phyloP scores from a whole-genome alignment of 2,113 vertebrate species.

The Turnix velox region DNA sequence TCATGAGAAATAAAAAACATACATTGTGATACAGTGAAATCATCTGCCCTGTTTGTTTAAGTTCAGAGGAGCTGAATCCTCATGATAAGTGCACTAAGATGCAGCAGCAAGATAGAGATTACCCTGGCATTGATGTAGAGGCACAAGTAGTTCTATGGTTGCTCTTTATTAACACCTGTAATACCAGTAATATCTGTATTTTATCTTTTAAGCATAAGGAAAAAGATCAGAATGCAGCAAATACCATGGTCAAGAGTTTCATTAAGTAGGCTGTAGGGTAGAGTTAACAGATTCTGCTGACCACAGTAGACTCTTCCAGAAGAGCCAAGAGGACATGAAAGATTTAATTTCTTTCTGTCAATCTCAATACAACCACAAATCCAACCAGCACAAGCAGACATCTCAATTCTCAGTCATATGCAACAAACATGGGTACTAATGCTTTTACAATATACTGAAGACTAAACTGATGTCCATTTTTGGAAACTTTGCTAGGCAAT shows the following conservation, averaged over 20 bases:
- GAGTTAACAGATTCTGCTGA: too few species aligned
- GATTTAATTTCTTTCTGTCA: background rate
- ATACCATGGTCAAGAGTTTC: background rate
- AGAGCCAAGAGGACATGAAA: background rate
- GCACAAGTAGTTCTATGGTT: background rate
- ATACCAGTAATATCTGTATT: background rate
- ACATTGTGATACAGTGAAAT: background rate
- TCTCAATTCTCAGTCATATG: background rate
- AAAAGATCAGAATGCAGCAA: background rate
- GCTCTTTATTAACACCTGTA: background rate
- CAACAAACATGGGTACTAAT: accelerated
- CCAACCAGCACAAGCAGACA: background rate
- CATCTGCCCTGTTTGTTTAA: background rate
- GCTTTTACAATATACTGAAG: background rate
- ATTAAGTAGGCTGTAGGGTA: background rate
- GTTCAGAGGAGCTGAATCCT: background rate
- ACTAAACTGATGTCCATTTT: background rate
- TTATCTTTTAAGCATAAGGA: background rate
- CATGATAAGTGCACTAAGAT: background rate
- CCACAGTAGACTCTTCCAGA: background rate
- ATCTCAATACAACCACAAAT: background rate
- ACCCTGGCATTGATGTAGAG: background rate
- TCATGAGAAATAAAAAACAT: background rate
- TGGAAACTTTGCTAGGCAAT: background rate
- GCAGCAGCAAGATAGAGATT: background rate